Evolutionary conservation across 2,113 vertebrate genomes (phyloP), one percentile per base, ranked within the genome.

Genomic region (Gadus macrocephalus): DNA sequence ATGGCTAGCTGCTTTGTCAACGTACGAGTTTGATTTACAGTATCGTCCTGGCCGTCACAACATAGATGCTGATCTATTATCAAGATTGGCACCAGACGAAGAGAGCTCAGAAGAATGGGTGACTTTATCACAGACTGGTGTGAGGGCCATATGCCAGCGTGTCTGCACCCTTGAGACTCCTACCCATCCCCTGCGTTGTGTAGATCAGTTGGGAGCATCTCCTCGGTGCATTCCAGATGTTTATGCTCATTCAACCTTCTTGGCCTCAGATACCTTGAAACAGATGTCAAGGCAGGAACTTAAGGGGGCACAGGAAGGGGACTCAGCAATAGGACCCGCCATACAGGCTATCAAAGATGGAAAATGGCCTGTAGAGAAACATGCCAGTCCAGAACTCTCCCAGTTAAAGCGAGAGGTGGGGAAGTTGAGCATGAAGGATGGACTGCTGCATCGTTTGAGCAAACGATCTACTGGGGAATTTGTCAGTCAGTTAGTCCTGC

Each of bases 161-260:
- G 56, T 59, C 56, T 59, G 11, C 19, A 20, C 53, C 42, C n/a
- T 58, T n/a, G 58, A 38, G 31, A n/a, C n/a, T 14, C 28, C 28
- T 22, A 62, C 11, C n/a, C 9, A 15, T 62, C 12, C 28, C 7
- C 58, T 19, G 15, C 9, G 68, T 7, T 69, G 7, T 69, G 58
- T 62, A 5, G 3, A 8, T 69, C 68, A 62, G 31, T 56, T 69
- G 56, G 31, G 58, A 15, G 68, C 58, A 69, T 69, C 59, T 69
- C 58, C 68, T 15, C 58, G 42, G 27, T 61, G 58, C 38, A 59
- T 62, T 12, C 58, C 25, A 14, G 68, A 69, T 28, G 5, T 35
- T 17, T 69, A 69, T 61, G 68, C n/a, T 31, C 60, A 19, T 62
- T 58, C 68, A 60, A 62, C 38, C 7, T 42, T 27, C 20, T 55